Conservation (phyloP, 2,888 invertebrate species). For the Dastarcus helophoroides region DNA sequence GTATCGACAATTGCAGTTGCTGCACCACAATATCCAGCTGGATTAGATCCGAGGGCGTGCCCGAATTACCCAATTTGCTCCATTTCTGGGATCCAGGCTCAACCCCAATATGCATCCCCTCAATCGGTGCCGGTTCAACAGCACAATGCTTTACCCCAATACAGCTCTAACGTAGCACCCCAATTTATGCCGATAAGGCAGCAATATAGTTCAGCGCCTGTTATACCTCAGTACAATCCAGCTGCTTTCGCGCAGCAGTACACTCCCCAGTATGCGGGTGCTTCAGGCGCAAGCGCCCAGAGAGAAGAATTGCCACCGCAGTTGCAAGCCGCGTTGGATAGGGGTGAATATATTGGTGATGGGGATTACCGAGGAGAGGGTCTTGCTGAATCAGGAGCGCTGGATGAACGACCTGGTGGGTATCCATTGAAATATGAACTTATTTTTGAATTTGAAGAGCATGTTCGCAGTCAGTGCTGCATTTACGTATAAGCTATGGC, state of each 20-base stretch:
- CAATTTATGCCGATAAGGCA: too few relatives aligned
- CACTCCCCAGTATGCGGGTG: conserved; percentile 4
- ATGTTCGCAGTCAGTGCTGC: too few relatives aligned
- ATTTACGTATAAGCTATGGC: too few relatives aligned
- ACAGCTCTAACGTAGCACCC: too few relatives aligned
- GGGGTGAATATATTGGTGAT: conserved; percentile 29
- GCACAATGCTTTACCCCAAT: conserved; percentile 17
- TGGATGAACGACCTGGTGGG: conserved; percentile 23
- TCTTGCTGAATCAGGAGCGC: conserved; percentile 27
- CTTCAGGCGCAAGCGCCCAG: conserved; percentile 9
- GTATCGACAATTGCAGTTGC: too few relatives aligned
- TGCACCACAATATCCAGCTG: conserved; percentile 26
- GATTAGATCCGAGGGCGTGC: conserved; percentile 26
- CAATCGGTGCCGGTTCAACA: conserved; percentile 10
- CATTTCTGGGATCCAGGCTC: too few relatives aligned
- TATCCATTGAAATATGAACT: background rate
- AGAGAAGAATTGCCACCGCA: conserved; percentile 16
- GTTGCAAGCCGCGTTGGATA: conserved; percentile 26
- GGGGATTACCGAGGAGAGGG: conserved; percentile 30
- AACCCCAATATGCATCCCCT: conserved; percentile 15
- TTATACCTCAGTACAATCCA: conserved; percentile 7
- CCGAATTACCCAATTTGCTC: conserved; percentile 28
- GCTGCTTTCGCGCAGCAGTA: conserved; percentile 12
- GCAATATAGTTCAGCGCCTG: too few relatives aligned
- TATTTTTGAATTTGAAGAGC: too few relatives aligned